Conservation (phyloP, 2,113 vertebrate species). For the Brachyistius frenatus region DNA sequence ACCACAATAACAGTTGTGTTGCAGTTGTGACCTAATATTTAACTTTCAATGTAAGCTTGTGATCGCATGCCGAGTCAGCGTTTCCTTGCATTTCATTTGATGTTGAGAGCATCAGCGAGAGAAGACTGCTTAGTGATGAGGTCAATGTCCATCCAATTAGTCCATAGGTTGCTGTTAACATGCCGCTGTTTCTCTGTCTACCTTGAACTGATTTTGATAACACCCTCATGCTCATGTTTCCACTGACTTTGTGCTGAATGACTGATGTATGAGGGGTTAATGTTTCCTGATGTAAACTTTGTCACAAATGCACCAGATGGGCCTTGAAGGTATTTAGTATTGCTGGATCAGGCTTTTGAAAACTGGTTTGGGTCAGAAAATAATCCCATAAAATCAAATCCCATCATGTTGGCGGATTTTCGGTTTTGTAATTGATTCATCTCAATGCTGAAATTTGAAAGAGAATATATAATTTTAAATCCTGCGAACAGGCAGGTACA, state of each 20-base stretch:
- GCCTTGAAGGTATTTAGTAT: background rate
- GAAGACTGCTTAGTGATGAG: background rate
- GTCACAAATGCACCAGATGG: slow-evolving; percentile 2
- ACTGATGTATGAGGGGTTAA: background rate
- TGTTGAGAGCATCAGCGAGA: slow-evolving; percentile 2
- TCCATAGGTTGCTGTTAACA: background rate
- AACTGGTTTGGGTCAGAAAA: slow-evolving; percentile 45
- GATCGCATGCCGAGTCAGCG: slow-evolving; percentile 26
- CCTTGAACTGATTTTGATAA: slow-evolving; percentile 5
- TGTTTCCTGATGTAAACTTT: slow-evolving; percentile 17
- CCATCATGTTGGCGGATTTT: slow-evolving; percentile 31
- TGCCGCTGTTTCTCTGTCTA: background rate
- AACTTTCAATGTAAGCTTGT: slow-evolving; percentile 29
- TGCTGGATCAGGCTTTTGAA: slow-evolving; percentile 12
- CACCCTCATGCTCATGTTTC: background rate
- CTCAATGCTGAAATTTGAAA: slow-evolving; percentile 1
- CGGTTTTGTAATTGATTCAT: slow-evolving; percentile 23
- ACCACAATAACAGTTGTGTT: slow-evolving; percentile 24
- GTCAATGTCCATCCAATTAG: background rate
- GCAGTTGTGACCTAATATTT: slow-evolving; percentile 6
- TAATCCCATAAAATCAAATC: slow-evolving; percentile 41
- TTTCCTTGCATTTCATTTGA: slow-evolving; percentile 22
- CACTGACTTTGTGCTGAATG: background rate
- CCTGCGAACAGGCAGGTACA: background rate
- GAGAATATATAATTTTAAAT: background rate